Conservation (phyloP, 2,797 vertebrate genomes). For the Rhinatrema bivittatum region DNA sequence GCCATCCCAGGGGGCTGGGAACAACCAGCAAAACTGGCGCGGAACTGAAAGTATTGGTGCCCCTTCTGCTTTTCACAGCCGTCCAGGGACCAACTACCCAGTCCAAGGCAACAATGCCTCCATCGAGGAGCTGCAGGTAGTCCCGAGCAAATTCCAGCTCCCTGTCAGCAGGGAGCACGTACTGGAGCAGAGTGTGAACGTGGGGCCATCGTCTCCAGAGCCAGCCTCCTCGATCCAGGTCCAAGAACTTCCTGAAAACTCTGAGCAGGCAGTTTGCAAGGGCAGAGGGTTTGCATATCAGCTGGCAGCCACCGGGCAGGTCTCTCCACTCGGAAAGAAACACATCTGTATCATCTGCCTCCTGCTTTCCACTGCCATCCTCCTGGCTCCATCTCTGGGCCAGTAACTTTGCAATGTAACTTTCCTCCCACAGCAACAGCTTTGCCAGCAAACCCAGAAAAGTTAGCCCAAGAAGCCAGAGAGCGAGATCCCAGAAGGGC, state of each 20-base stretch:
- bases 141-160: slow-evolving; percentile 56
- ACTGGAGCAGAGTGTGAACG: slow-evolving; percentile 64
- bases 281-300: slow-evolving; percentile 72
- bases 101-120: slow-evolving; percentile 73
- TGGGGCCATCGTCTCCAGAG: slow-evolving; percentile 56
- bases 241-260: slow-evolving; percentile 44
- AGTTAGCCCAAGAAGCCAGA: not conserved
- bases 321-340: slow-evolving; percentile 9
- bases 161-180: slow-evolving; percentile 41
- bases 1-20: slow-evolving; percentile 67
- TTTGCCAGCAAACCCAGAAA: slow-evolving; percentile 3
- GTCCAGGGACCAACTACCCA: slow-evolving; percentile 60
- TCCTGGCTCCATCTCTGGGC: no score
- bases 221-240: slow-evolving; percentile 36
- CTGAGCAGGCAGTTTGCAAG: slow-evolving; percentile 64
- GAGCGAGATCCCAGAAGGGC: not conserved
- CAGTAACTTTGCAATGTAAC: no score
- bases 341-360: slow-evolving; percentile 15
- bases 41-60: slow-evolving; percentile 24
- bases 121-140: slow-evolving; percentile 64
- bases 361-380: not conserved
- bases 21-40: slow-evolving; percentile 67
- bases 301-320: slow-evolving; percentile 22
- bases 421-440: not conserved
- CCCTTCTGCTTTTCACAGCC: slow-evolving; percentile 19